Conservation (phyloP, 2,888 invertebrate species). For the Nyleta sp. region DNA sequence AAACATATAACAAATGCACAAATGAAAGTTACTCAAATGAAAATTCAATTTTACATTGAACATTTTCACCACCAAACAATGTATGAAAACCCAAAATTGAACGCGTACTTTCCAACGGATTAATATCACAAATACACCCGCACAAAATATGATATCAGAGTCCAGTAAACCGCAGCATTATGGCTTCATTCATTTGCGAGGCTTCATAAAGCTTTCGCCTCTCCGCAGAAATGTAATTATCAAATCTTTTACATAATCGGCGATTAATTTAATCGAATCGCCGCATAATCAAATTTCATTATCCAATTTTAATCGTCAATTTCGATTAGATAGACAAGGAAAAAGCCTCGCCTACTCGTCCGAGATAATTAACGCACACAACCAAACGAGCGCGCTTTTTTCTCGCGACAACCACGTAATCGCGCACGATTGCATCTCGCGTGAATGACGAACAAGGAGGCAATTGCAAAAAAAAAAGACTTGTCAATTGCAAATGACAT, state of each 20-base stretch:
- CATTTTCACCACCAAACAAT: too few relatives aligned
- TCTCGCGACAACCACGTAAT: too few relatives aligned
- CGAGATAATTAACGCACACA: too few relatives aligned
- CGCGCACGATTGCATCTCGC: too few relatives aligned
- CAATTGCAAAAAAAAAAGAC: too few relatives aligned
- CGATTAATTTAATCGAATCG: conserved; percentile 50
- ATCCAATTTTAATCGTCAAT: conserved; percentile 28
- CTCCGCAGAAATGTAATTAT: conserved; percentile 53
- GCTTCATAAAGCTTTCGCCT: conserved; percentile 72
- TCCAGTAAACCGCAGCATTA: conserved; percentile 69
- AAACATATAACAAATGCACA: not conserved
- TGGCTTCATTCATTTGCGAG: conserved; percentile 76
- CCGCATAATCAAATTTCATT: conserved; percentile 44
- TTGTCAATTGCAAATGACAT: not conserved
- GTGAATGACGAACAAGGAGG: too few relatives aligned
- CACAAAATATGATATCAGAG: conserved; percentile 70
- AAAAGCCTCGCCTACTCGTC: too few relatives aligned
- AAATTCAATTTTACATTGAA: too few relatives aligned
- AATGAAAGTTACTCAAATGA: too few relatives aligned
- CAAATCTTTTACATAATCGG: conserved; percentile 61
- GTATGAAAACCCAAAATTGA: too few relatives aligned
- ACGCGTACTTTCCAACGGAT: not conserved
- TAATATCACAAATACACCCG: conserved; percentile 35
- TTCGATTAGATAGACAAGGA: conserved; percentile 5
- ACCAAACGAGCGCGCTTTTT: too few relatives aligned